Percentiles rank a stretch among this genome's conserved stretches.
These are phyloP conservation scores for Graptemys geographica DNA, from an alignment of 2,797 vertebrate species.

Conservation along the genomic window DNA sequence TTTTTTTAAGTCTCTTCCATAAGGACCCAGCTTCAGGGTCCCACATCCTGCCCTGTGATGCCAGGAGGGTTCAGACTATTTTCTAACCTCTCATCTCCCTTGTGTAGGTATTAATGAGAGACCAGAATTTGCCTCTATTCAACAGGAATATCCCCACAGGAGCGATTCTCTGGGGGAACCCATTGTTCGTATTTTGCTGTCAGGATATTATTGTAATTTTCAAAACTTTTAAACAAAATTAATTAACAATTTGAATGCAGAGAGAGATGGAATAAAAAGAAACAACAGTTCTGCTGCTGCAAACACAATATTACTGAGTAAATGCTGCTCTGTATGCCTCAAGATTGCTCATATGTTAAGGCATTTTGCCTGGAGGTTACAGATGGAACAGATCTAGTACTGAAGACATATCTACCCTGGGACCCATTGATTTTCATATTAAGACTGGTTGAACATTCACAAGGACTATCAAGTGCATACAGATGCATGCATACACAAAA, in stretches of 20 bases:
- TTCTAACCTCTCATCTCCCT: background rate
- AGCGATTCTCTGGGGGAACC: background rate
- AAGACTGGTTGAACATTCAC: background rate
- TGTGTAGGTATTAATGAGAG: background rate
- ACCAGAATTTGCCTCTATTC: background rate
- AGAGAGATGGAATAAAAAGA: background rate
- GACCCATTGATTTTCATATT: background rate
- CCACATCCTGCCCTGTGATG: background rate
- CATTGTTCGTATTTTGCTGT: conserved; percentile 4
- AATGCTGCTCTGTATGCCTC: background rate
- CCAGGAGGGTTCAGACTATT: background rate
- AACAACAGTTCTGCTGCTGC: background rate
- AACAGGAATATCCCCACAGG: background rate
- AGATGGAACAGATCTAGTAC: background rate
- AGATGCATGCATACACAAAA: background rate
- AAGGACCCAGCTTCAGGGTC: background rate
- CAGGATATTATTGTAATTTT: background rate
- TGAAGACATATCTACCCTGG: background rate
- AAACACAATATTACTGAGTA: background rate
- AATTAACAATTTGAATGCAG: background rate
- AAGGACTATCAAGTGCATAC: background rate
- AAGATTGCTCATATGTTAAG: background rate
- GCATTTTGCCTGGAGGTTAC: background rate
- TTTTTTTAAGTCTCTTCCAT: background rate
- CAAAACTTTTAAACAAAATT: background rate